Base-by-base conservation (phyloP, 2,888 invertebrate genomes). In the Microctonus hyperodae region DNA sequence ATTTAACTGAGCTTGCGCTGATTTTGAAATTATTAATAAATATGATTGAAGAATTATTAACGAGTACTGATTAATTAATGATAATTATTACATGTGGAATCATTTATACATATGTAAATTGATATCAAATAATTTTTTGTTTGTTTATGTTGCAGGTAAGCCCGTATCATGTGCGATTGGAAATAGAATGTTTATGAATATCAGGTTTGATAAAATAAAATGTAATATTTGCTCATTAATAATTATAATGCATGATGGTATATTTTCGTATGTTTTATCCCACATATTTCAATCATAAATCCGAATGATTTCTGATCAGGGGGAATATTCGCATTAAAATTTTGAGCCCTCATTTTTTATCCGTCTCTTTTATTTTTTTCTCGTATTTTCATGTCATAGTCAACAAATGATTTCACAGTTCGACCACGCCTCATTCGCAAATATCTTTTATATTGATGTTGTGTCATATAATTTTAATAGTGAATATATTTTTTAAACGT, bases 221-320 rank as follows among this genome's bases (percentile, higher is more conserved):
- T 44, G 57, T 50, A 20, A 31, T 23, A 31, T 33, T 20, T 48
- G 28, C 48, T 56, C 31, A 20, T 31, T 22, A 31, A 57, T 57
- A 13, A 28, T 25, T 20, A 55, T 40, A n/a, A 35, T 55, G 23
- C 25, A 37, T 62, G n/a, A 62, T 23, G 10, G 28, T 40, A 40
- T 55, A 63, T 55, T 63, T 55, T 28, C 25, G 20, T 55, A n/a
- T 37, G 9, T 40, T 28, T 53, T 56, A 33, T 44, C 56, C 22
- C n/a, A 7, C 56, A 63, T 25, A 44, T 11, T 56, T 63, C 56
- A 63, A 63, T 63, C 56, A 55, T 20, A 25, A 63, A 63, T 56
- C n/a, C 28, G 56, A 40, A 16, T 11, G 50, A 4, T 33, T 11
- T 28, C 50, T 20, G 40, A 20, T 25, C 31, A 16, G 56, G 28